Evolutionary conservation across 2,797 vertebrate species (phyloP).

Genomic region (Rhynchonycteris naso): DNA sequence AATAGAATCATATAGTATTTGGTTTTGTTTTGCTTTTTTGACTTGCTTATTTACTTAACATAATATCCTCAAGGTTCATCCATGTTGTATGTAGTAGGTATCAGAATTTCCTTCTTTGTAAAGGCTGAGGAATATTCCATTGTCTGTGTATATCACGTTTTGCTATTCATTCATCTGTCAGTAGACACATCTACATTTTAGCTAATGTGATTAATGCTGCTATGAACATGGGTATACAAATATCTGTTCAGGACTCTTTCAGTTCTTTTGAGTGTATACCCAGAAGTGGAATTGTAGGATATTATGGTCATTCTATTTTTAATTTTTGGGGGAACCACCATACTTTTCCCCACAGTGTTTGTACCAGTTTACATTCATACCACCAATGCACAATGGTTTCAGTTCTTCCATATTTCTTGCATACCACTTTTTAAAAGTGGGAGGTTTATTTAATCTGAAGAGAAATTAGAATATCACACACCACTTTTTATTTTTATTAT

Average conservation of each 20-base stretch:
- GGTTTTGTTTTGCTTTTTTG: not conserved
- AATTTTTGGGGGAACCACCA: not conserved
- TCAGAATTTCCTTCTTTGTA: not conserved
- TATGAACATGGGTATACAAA: not conserved
- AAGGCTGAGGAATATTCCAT: not conserved
- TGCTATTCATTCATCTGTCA: not conserved
- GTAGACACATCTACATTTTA: not conserved
- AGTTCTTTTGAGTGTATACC: not conserved
- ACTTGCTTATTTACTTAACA: not conserved
- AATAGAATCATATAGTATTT: not conserved
- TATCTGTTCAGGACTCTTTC: not conserved
- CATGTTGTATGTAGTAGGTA: not conserved
- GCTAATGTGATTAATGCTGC: not conserved
- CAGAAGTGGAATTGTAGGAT: not conserved
- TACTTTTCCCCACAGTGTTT: not conserved
- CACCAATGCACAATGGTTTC: not conserved
- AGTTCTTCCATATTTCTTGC: not conserved
- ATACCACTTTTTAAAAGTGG: not conserved
- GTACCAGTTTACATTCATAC: not conserved
- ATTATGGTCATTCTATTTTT: not conserved
- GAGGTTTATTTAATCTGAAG: not conserved
- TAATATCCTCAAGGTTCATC: not conserved
- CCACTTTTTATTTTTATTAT: no score
- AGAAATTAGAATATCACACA: not conserved
- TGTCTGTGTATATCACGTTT: not conserved